Conservation (phyloP, 1,140 invertebrate species). For the Orussus abietinus region DNA sequence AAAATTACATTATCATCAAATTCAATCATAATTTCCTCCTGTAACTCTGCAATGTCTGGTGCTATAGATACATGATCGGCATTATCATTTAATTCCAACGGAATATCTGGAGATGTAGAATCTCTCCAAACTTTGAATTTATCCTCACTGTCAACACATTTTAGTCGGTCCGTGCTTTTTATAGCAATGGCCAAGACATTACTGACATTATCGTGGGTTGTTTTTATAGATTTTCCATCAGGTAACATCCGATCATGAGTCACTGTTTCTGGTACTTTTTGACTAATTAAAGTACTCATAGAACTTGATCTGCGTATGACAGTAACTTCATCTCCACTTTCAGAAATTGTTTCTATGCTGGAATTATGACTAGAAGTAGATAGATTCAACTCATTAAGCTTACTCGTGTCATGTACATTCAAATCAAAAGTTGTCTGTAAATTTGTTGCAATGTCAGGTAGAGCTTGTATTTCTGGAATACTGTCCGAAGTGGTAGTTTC, state of each 20-base stretch:
- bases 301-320: conserved; percentile 3
- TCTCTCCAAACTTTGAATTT: conserved; percentile 40
- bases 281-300: background rate
- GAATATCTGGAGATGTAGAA: conserved; percentile 15
- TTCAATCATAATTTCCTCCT: conserved; percentile 33
- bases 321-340: conserved; percentile 12
- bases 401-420: no score
- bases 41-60: no score
- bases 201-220: conserved; percentile 6
- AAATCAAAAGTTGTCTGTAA: no score
- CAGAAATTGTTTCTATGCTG: conserved; percentile 5
- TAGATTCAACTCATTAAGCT: conserved; percentile 3
- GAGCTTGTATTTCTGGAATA: conserved; percentile 31
- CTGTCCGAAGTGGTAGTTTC: conserved; percentile 23
- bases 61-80: background rate
- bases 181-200: conserved; percentile 13
- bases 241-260: background rate
- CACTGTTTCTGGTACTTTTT: conserved; percentile 3
- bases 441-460: conserved; percentile 22
- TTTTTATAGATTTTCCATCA: background rate
- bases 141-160: conserved; percentile 12
- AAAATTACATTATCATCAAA: conserved; percentile 26
- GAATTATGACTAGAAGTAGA: background rate
- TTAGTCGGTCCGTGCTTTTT: conserved; percentile 13
- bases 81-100: background rate